Evolutionary conservation across 53 echinoderm and acorn worm genomes (phyloP).

Genomic region (Antedon mediterranea): DNA sequence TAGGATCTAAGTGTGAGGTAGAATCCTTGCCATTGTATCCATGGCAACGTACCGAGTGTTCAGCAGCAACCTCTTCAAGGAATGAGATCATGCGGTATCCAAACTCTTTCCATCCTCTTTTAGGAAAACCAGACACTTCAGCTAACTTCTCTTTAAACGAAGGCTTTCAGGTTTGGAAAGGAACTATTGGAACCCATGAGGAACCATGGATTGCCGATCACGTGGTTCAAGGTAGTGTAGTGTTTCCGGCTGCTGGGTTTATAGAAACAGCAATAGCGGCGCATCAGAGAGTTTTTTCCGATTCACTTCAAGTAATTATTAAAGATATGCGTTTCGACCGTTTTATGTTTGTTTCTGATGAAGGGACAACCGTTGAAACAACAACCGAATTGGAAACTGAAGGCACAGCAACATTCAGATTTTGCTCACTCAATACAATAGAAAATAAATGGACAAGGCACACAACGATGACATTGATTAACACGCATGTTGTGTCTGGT

Average conservation of each 20-base stretch:
- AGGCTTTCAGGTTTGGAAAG: background rate
- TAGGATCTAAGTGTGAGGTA: background rate
- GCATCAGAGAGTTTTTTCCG: background rate
- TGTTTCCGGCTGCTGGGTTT: constrained; percentile 9
- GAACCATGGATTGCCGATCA: constrained; percentile 12
- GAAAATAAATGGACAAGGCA: constrained; percentile 2
- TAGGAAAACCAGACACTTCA: background rate
- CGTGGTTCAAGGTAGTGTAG: background rate
- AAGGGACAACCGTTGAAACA: background rate
- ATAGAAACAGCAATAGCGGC: constrained; percentile 3
- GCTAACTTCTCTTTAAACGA: background rate
- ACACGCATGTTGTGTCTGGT: background rate
- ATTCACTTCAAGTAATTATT: background rate
- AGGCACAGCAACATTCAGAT: background rate
- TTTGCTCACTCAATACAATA: background rate
- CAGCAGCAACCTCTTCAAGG: background rate
- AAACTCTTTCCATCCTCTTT: background rate
- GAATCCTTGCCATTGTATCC: constrained; percentile 3
- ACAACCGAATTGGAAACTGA: background rate
- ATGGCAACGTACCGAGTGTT: constrained; percentile 10
- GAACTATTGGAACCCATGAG: background rate
- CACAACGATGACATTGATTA: background rate
- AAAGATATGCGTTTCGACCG: background rate
- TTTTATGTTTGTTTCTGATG: background rate
- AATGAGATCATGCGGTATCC: background rate